phyloP scores from a whole-genome alignment of 2,113 vertebrate species.

The Motacilla alba region DNA sequence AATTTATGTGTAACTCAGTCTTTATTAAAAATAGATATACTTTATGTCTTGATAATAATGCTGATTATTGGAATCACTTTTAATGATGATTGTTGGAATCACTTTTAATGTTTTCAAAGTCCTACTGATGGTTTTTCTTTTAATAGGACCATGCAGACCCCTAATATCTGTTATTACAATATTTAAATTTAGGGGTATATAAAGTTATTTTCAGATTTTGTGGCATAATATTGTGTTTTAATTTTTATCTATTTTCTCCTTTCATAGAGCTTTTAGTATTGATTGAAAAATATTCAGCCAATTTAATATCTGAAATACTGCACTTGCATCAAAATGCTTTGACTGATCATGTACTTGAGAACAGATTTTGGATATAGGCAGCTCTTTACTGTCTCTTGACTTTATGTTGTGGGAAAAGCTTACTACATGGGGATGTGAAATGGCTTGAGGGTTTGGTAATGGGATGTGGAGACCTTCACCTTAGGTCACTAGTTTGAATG shows the following conservation, averaged over 20 bases:
- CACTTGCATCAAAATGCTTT: background rate
- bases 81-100: background rate
- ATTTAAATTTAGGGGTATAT: background rate
- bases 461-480: slow-evolving; percentile 63
- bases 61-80: background rate
- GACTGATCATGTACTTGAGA: background rate
- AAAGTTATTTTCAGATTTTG: slow-evolving; percentile 2
- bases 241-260: background rate
- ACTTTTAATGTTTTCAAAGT: background rate
- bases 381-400: slow-evolving; percentile 5
- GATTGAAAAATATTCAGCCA: background rate
- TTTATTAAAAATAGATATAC: slow-evolving; percentile 5
- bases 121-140: background rate
- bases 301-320: background rate
- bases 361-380: background rate
- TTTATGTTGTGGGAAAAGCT: slow-evolving; percentile 7
- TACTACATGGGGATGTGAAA: background rate
- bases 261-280: background rate
- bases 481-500: slow-evolving; percentile 53
- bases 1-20: background rate
- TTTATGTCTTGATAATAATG: background rate
- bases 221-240: background rate
- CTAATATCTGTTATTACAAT: background rate
- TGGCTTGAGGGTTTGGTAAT: slow-evolving; percentile 44
- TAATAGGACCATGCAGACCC: background rate